These are phyloP conservation scores for Trichonephila clavipes DNA, from an alignment of 1,140 invertebrate genomes.

Conservation along the genomic window DNA sequence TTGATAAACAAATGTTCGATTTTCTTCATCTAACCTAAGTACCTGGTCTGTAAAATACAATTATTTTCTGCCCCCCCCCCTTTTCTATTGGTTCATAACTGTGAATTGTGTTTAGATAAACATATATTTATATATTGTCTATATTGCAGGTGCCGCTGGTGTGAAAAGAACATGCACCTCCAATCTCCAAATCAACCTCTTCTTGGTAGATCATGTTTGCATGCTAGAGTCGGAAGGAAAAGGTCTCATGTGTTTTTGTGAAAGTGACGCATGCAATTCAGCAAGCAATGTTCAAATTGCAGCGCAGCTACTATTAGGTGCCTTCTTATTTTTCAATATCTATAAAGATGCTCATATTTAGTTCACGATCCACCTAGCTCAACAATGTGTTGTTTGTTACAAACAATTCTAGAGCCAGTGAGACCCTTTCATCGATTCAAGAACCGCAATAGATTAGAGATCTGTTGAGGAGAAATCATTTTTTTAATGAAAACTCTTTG, in stretches of 20 bases:
- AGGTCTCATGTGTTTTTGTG: conserved; percentile 98
- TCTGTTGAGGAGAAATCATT: not conserved
- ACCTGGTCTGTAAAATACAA: too few species aligned
- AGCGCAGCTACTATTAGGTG: conserved; percentile 43
- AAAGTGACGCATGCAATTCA: conserved; percentile 95
- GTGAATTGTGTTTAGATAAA: too few species aligned
- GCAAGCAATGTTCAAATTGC: conserved; percentile 78
- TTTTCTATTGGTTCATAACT: too few species aligned
- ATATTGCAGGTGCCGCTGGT: conserved; percentile 70
- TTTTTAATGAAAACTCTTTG: conserved; percentile 12
- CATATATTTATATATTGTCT: too few species aligned
- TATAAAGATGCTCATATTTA: conserved; percentile 26
- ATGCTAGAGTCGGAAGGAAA: conserved; percentile 98
- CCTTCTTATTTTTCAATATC: conserved; percentile 56
- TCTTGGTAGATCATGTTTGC: conserved; percentile 98
- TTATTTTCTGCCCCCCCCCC: too few species aligned
- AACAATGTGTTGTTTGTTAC: not conserved
- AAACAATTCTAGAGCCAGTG: conserved; percentile 17
- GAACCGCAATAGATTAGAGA: not conserved
- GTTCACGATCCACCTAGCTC: not conserved
- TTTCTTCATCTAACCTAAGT: too few species aligned
- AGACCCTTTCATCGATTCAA: conserved; percentile 19
- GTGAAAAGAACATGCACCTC: conserved; percentile 94
- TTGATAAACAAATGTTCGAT: too few species aligned
- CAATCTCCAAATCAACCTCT: conserved; percentile 95